Evolutionary conservation across 2,113 vertebrate species (phyloP), one percentile per base, ranked within the genome.

Genomic region (Paratilapia polleni): DNA sequence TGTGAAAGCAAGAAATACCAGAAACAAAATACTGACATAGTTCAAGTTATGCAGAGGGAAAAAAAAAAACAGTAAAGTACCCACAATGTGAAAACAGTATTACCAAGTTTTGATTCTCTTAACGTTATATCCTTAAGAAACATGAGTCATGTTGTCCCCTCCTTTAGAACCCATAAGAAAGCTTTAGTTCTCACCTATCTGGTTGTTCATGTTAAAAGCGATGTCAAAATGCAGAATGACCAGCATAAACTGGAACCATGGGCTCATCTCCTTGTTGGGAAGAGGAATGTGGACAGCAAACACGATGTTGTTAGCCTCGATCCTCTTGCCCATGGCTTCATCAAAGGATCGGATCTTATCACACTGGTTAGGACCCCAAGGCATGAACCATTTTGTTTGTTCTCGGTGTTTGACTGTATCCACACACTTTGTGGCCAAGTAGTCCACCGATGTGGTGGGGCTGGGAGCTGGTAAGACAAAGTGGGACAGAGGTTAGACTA

Each of bases 211-310:
- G 95, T 97, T 98, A 91, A 98, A 99, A 0, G 97, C 97, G 0
- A 99, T 98, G 94, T 99, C 97, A 86, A 99, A 95, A 88, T 99
- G 97, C 88, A 99, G 94, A 94, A 99, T 96, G 88, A 99, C 96
- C 4, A 99, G 94, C 96, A 99, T 98, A 87, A 99, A 99, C 90
- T 99, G 98, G 95, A 99, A 99, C 98, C 98, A 99, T 75, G 98
- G 95, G 87, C 97, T 99, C 98, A 99, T 99, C 96, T 99, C 98
- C 91, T 96, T 97, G 85, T 82, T 73, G 6, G 94, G 96, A 74
- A 95, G 94, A 0, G 98, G 98, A 34, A 99, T 94, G 82, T 99
- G 98, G 62, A 98, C 96, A 0, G 98, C 95, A 60, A 99, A 99
- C 14, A 99, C 98, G 2, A 99, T 99, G 84, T 98, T 96, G 14